Conservation (phyloP, 1,140 invertebrate genomes). For the Holotrichia oblita region DNA sequence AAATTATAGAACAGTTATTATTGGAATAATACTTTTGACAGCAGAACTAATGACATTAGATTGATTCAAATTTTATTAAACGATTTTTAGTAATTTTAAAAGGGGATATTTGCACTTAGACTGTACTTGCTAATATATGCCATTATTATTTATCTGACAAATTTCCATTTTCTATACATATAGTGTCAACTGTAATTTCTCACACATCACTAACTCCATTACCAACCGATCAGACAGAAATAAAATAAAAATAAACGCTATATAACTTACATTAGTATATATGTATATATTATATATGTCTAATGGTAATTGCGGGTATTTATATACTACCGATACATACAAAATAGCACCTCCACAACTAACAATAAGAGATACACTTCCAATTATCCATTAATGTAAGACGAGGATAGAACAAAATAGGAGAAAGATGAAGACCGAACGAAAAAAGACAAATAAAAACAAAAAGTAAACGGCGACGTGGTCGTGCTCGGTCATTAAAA, state of each 20-base stretch:
- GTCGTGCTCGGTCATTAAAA: constrained; percentile 25
- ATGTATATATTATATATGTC: not conserved
- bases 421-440: not conserved
- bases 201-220: constrained; percentile 10
- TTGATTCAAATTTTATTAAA: too few species aligned
- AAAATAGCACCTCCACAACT: not conserved
- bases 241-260: constrained; percentile 20
- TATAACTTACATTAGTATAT: constrained; percentile 2
- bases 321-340: constrained; percentile 1
- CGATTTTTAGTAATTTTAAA: too few species aligned
- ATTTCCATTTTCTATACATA: not conserved
- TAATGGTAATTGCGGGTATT: constrained; percentile 25
- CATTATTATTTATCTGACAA: constrained; percentile 3
- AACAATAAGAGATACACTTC: not conserved
- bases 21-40: too few species aligned
- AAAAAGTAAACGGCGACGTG: too few species aligned
- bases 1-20: too few species aligned
- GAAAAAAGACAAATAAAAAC: too few species aligned
- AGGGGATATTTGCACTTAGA: too few species aligned
- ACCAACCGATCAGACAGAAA: not conserved
- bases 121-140: too few species aligned
- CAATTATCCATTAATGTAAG: too few species aligned
- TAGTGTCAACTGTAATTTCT: not conserved
- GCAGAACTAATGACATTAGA: too few species aligned
- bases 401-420: constrained; percentile 16